Evolutionary conservation across 2,113 vertebrate genomes (phyloP).

Genomic region (Craseonycteris thonglongyai): DNA sequence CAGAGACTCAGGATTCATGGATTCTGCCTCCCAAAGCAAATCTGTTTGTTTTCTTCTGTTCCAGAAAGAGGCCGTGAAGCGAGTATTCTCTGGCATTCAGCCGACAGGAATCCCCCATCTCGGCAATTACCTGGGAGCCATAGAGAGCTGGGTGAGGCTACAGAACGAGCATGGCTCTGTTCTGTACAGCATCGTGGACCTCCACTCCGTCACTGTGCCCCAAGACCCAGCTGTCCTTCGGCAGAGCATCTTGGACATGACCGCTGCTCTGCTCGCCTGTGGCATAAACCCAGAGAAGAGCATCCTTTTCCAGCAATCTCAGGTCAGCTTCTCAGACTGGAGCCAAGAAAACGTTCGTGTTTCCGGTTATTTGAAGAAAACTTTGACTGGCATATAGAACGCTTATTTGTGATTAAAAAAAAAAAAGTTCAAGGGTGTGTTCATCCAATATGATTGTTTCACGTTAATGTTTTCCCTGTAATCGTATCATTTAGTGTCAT

Average conservation of each 20-base stretch:
- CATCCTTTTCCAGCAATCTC: constrained; percentile 94
- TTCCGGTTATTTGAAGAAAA: background rate
- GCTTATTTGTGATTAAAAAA: background rate
- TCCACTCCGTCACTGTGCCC: constrained; percentile 92
- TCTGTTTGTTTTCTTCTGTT: constrained; percentile 44
- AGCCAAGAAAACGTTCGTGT: background rate
- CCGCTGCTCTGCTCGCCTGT: constrained; percentile 91
- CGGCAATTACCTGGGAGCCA: constrained; percentile 95
- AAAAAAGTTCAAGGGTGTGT: background rate
- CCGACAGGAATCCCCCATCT: constrained; percentile 93
- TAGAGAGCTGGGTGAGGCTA: constrained; percentile 92
- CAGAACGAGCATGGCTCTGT: constrained; percentile 84
- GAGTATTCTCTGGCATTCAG: constrained; percentile 95
- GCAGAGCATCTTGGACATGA: constrained; percentile 89
- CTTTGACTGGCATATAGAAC: background rate
- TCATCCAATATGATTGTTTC: background rate
- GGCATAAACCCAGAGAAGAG: constrained; percentile 89
- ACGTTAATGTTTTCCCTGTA: background rate
- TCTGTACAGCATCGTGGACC: constrained; percentile 93
- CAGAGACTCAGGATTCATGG: background rate
- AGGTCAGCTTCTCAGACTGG: constrained; percentile 79
- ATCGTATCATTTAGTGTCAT: background rate
- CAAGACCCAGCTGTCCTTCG: constrained; percentile 84
- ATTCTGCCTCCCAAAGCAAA: background rate
- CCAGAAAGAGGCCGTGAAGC: constrained; percentile 65